Percentiles rank a stretch among this genome's conserved stretches.
These are phyloP conservation scores for Dascyllus trimaculatus DNA, from an alignment of 2,113 vertebrate genomes.

Conservation along the genomic window DNA sequence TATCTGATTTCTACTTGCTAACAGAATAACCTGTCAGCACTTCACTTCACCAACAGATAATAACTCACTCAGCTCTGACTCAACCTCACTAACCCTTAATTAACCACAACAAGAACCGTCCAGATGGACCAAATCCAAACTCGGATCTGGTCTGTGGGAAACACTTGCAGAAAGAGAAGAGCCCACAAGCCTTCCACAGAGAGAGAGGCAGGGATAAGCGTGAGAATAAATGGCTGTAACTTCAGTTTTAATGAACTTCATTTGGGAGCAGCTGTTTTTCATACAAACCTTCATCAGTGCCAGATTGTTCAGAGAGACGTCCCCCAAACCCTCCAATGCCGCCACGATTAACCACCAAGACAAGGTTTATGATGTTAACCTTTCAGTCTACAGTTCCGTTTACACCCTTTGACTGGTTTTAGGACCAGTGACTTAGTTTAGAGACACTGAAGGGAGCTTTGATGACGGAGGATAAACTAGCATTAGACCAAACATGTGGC, in stretches of 20 bases:
- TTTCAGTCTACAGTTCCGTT: slow-evolving; percentile 11
- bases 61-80: slow-evolving; percentile 27
- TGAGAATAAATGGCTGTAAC: not conserved
- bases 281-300: not conserved
- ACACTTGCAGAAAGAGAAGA: slow-evolving; percentile 23
- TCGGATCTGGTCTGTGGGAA: slow-evolving; percentile 13
- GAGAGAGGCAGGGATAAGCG: not conserved
- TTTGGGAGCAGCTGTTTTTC: slow-evolving; percentile 37
- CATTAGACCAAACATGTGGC: not conserved
- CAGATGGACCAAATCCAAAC: slow-evolving; percentile 40
- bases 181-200: slow-evolving; percentile 25
- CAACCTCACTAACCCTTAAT: slow-evolving; percentile 11
- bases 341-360: slow-evolving; percentile 6
- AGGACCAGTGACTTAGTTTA: not conserved
- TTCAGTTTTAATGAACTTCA: slow-evolving; percentile 37
- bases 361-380: not conserved
- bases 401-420: slow-evolving; percentile 10
- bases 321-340: not conserved
- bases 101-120: slow-evolving; percentile 9
- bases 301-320: slow-evolving; percentile 7
- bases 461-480: not conserved
- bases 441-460: not conserved
- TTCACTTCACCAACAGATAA: slow-evolving; percentile 2
- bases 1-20: slow-evolving; percentile 12
- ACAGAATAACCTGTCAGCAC: slow-evolving; percentile 24